Conservation (phyloP, 1,140 invertebrate species). For the Branchinecta lindahli region DNA sequence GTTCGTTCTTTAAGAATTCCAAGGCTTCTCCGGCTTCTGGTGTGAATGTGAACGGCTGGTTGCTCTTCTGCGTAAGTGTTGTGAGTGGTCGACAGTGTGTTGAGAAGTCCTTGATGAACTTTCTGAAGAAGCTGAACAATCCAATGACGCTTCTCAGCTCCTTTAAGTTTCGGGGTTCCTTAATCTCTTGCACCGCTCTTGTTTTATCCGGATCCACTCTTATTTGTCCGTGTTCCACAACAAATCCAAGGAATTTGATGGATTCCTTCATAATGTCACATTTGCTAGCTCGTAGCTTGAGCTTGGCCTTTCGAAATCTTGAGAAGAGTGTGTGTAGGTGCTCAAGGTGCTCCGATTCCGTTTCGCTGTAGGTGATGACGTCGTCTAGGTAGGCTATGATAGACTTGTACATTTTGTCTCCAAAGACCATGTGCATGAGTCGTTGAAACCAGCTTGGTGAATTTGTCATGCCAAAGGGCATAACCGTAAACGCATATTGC, state of each 20-base stretch:
- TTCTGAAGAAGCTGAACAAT: not conserved
- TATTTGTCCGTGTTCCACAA: not conserved
- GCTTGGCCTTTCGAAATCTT: not conserved
- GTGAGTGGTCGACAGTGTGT: not conserved
- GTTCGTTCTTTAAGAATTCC: not conserved
- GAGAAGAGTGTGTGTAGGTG: not conserved
- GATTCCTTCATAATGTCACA: not conserved
- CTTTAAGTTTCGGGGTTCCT: not conserved
- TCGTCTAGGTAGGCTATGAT: constrained; percentile 13
- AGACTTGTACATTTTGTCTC: constrained; percentile 16
- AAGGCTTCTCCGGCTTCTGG: not conserved
- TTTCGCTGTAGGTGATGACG: not conserved
- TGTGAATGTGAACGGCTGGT: not conserved
- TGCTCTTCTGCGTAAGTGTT: not conserved
- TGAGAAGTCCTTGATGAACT: not conserved
- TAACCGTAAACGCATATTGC: constrained; percentile 27
- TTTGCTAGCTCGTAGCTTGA: not conserved
- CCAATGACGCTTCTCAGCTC: not conserved
- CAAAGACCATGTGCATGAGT: constrained; percentile 25
- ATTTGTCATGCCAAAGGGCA: constrained; percentile 30
- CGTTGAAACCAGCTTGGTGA: constrained; percentile 29
- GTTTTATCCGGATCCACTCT: not conserved
- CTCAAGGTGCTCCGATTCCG: not conserved
- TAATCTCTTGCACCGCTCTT: not conserved
- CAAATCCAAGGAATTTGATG: not conserved